Percentiles rank a stretch among this genome's conserved stretches.
Evolutionary conservation across 1,140 invertebrate species (phyloP).

Genomic region (Pissodes strobi): DNA sequence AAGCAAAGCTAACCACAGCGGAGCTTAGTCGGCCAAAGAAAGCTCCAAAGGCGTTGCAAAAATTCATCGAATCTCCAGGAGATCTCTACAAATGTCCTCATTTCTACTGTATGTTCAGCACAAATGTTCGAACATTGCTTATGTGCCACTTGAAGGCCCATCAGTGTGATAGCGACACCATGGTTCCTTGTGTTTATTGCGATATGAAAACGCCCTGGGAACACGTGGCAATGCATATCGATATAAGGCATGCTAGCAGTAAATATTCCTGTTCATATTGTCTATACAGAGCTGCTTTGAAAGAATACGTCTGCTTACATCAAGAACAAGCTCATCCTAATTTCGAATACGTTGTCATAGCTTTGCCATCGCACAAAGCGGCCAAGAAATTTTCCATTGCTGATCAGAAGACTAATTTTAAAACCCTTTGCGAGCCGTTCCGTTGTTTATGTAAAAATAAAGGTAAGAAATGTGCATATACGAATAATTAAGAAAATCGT

Average conservation of each 20-base stretch:
- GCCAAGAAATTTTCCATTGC: conserved; percentile 25
- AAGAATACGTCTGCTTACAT: conserved; percentile 62
- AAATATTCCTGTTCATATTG: conserved; percentile 64
- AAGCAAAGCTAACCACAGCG: conserved; percentile 23
- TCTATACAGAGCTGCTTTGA: conserved; percentile 60
- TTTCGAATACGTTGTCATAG: conserved; percentile 23
- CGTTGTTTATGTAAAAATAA: conserved; percentile 19
- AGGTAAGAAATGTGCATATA: conserved; percentile 1
- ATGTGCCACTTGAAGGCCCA: conserved; percentile 57
- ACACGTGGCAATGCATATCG: conserved; percentile 43
- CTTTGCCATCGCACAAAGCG: conserved; percentile 7
- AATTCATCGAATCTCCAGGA: conserved; percentile 33
- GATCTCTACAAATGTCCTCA: conserved; percentile 65
- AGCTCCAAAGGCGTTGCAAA: conserved; percentile 31
- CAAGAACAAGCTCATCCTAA: conserved; percentile 49
- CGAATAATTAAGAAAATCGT: too few relatives aligned
- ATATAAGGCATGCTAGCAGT: conserved; percentile 59
- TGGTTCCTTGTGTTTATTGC: conserved; percentile 50
- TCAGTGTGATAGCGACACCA: conserved; percentile 21
- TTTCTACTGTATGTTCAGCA: conserved; percentile 59
- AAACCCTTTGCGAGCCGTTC: conserved; percentile 32
- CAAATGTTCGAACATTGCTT: conserved; percentile 53
- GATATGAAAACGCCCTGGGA: conserved; percentile 43
- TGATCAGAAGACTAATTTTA: conserved; percentile 23
- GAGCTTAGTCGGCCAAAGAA: conserved; percentile 38